Evolutionary conservation across 2,888 invertebrate species (phyloP), one percentile per base, ranked within the genome.

Genomic region (Teinopalpus imperialis): DNA sequence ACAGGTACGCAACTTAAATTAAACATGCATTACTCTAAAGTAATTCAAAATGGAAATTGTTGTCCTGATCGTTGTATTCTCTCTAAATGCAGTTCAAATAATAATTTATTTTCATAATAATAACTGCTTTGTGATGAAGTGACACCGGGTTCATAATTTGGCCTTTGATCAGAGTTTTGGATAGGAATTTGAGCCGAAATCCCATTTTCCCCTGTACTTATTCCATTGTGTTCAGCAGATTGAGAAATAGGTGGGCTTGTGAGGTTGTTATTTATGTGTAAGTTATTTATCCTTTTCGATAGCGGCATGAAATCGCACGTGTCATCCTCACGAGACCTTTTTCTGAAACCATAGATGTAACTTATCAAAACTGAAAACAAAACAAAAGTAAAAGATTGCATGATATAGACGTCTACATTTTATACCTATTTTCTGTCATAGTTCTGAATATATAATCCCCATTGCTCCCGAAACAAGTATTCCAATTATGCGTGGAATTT

Each of bases 201-300:
- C 50, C 68, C 73, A 65, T 75, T 80, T 48, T 81, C 81, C 36
- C 62, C 48, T 41, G 32, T 34, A 2, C 53, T 60, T 49, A 80
- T 57, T 43, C 74, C 75, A 66, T 72, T 57, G 59, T 78, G 78
- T 52, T 76, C 75, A 63, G 71, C 70, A 24, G 65, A 59, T 55
- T 74, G 77, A 34, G 52, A 54, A 51, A 57, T 48, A 55, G 57
- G 59, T 34, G 69, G 55, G 54, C 59, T 74, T n/a, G 66, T 60
- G 21, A 87, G 66, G 53, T 75, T 90, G 70, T 91, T 91, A 69
- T 94, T 94, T 60, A 96, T 92, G 67, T 96, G 96, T 39, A 97
- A 90, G 85, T 96, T 96, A 74, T 97, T 97, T 61, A 97, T 97
- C 66, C 97, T 91, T 77, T 97, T 97, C 7, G 96, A 96, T 40